These are phyloP conservation scores for Stenopsyche tienmushanensis DNA, from an alignment of 1,140 invertebrate species.

Conservation along the genomic window DNA sequence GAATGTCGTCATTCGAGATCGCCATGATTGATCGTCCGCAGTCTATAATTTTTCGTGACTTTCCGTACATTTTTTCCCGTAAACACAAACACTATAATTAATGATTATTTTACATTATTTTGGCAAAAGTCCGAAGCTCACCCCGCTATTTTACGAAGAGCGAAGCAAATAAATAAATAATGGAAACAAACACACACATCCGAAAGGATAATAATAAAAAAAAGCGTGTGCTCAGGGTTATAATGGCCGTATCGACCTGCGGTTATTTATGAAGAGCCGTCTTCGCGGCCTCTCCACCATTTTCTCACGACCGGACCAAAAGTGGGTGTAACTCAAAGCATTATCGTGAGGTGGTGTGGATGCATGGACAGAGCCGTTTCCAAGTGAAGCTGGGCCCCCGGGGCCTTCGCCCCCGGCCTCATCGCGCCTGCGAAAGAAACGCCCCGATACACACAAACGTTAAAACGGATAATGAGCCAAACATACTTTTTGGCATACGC, in stretches of 20 bases:
- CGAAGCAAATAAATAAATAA: background rate
- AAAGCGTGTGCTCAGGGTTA: slow-evolving; percentile 24
- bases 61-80: background rate
- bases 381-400: background rate
- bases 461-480: too few species aligned
- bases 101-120: background rate
- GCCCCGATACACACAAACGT: too few species aligned
- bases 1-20: too few species aligned
- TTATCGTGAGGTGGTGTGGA: slow-evolving; percentile 28
- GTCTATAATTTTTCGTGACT: background rate
- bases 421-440: background rate
- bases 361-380: slow-evolving; percentile 3
- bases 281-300: slow-evolving; percentile 21
- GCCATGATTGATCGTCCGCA: background rate
- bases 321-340: slow-evolving; percentile 32
- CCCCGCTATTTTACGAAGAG: background rate
- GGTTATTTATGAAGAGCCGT: slow-evolving; percentile 32
- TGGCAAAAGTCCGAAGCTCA: background rate
- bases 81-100: background rate
- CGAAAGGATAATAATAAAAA: slow-evolving; percentile 6
- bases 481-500: too few species aligned
- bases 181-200: background rate
- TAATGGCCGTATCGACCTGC: slow-evolving; percentile 20
- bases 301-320: slow-evolving; percentile 34
- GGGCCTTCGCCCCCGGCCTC: background rate